Evolutionary conservation across 2,888 invertebrate species (phyloP), one percentile per base, ranked within the genome.

Genomic region (Lycophotia porphyrea): DNA sequence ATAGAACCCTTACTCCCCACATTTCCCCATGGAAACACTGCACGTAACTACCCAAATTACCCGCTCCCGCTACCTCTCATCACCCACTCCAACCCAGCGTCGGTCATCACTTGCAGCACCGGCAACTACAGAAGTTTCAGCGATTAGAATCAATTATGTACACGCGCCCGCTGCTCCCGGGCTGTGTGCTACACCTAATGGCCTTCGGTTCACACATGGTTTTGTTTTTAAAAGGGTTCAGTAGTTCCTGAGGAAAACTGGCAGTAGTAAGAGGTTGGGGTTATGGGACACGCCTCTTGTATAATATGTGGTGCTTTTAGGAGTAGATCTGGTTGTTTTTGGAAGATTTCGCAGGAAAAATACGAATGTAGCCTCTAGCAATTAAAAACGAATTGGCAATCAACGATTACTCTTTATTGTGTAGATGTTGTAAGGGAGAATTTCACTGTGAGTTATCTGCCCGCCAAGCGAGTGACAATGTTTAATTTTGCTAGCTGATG

Each of bases 71-170:
- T 75, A n/a, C 60, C 71, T 67, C 86, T 58, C 4, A n/a, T 75
- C n/a, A n/a, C 71, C 34, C 34, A 60, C 5, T 21, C 75, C 81
- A 34, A 13, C 0, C 31, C 47, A 82, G 73, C 72, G 67, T 49
- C 77, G 90, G 91, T 91, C 91, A 91, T 93, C 92, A 92, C 89
- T 90, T 92, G 93, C 93, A 93, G 91, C 87, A 83, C 83, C 88
- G 77, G 80, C 84, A 86, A 88, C 81, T 84, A 84, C 78, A 76
- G 73, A 88, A 88, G 81, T 89, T 90, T 82, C 80, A 71, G 87
- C 89, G 90, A 91, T 92, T 90, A 90, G 86, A 89, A 91, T 92
- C 92, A 91, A 92, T 93, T 93, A 93, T 88, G 88, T 88, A 90
- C 92, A 93, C 90, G 86, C 89, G 84, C 60, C 64, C 71, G 82